These are phyloP conservation scores for Pachycephus smyrnensis DNA, from an alignment of 2,888 invertebrate species.

Conservation along the genomic window DNA sequence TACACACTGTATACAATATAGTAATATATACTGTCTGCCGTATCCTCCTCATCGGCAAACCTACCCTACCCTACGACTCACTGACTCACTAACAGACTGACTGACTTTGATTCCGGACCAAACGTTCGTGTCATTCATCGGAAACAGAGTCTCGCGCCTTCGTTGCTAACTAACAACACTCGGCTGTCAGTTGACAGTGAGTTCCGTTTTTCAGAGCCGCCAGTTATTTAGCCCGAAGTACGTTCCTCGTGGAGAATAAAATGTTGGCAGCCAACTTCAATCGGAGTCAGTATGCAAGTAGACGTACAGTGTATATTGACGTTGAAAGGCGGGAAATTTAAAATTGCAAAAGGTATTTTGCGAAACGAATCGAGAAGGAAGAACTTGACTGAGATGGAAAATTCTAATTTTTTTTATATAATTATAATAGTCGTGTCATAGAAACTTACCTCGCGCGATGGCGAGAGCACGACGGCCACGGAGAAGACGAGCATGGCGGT, in stretches of 20 bases:
- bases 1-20: neutral
- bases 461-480: constrained; percentile 58
- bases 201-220: neutral
- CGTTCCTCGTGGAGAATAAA: neutral
- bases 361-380: too few species aligned
- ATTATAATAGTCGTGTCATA: neutral
- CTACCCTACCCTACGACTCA: constrained; percentile 5
- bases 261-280: neutral
- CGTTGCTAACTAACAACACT: neutral
- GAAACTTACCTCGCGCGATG: constrained; percentile 57
- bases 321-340: neutral
- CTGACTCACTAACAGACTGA: constrained; percentile 30
- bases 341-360: neutral
- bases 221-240: neutral
- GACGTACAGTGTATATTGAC: neutral
- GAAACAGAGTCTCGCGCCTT: constrained; percentile 33
- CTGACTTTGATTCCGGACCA: constrained; percentile 45
- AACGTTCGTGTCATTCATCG: constrained; percentile 51
- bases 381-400: neutral
- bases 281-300: too few species aligned
- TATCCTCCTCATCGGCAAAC: constrained; percentile 8
- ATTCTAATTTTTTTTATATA: neutral
- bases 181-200: neutral
- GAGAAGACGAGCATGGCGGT: constrained; percentile 63
- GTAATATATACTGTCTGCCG: neutral